Conservation (phyloP, 2,797 vertebrate species). For the Crocidura indochinensis region DNA sequence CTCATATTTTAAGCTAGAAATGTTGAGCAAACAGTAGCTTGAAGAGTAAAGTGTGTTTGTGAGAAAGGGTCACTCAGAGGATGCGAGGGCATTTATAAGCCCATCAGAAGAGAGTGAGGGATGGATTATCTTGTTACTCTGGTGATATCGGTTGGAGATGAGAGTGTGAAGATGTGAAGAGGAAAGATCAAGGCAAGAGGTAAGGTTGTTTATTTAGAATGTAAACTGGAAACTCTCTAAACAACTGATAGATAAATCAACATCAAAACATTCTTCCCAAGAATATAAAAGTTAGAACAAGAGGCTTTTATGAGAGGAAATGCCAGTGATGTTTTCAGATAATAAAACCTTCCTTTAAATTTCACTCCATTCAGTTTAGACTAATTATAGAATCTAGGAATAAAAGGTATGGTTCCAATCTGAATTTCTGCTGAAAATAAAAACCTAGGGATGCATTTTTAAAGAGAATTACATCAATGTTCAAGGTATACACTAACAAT, state of each 20-base stretch:
- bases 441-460: neutral
- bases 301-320: constrained; percentile 34
- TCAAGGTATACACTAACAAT: neutral
- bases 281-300: constrained; percentile 38
- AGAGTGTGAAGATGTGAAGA: constrained; percentile 28
- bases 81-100: neutral
- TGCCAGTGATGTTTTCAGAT: constrained; percentile 6
- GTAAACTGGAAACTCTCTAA: constrained; percentile 57
- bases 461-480: neutral
- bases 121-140: neutral
- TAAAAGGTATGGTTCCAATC: neutral
- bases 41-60: constrained; percentile 38
- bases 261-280: constrained; percentile 15
- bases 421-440: constrained; percentile 43
- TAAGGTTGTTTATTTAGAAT: constrained; percentile 36
- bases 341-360: constrained; percentile 45
- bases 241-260: constrained; percentile 60
- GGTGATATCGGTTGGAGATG: neutral
- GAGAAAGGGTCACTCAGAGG: constrained; percentile 23
- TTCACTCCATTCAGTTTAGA: constrained; percentile 27
- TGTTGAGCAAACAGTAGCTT: constrained; percentile 13
- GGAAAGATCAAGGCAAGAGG: constrained; percentile 20
- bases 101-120: neutral
- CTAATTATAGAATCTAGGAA: neutral
- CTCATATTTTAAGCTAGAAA: neutral